Evolutionary conservation across 2,888 invertebrate genomes (phyloP).

Genomic region (Drosophila leonis): DNA sequence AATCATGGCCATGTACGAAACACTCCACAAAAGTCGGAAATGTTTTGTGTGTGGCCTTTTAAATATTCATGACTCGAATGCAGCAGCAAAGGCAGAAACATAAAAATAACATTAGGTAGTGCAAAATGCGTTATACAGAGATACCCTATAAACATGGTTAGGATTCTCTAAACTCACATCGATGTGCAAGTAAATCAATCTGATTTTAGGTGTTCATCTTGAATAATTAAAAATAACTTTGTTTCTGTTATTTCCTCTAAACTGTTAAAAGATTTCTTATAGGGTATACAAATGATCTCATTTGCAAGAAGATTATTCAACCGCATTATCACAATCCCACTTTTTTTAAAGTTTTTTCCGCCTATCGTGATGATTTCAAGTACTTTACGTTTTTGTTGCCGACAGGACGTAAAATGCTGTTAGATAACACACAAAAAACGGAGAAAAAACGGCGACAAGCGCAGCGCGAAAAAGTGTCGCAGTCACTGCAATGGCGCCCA

Average conservation of each 20-base stretch:
- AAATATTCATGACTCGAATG: conserved; percentile 83
- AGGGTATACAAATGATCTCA: conserved; percentile 28
- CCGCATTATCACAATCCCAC: conserved; percentile 68
- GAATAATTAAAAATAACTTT: too few species aligned
- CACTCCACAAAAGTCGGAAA: conserved; percentile 15
- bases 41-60: conserved; percentile 67
- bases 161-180: neutral
- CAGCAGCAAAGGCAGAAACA: conserved; percentile 26
- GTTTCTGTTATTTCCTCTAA: neutral
- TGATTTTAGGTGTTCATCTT: neutral
- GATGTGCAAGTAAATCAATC: neutral
- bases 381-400: conserved; percentile 55
- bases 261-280: too few species aligned
- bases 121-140: neutral
- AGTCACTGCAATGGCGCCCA: conserved; percentile 35
- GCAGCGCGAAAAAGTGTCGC: conserved; percentile 49
- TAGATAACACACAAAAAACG: conserved; percentile 40
- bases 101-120: conserved; percentile 9
- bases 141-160: neutral
- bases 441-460: conserved; percentile 26
- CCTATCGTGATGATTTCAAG: conserved; percentile 60
- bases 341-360: conserved; percentile 11
- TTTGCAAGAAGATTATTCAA: conserved; percentile 68
- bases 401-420: conserved; percentile 58
- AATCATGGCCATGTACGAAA: conserved; percentile 51